Percentiles rank a stretch among this genome's conserved stretches.
Evolutionary conservation across 2,113 vertebrate genomes (phyloP).

Genomic region (Percina caprodes): DNA sequence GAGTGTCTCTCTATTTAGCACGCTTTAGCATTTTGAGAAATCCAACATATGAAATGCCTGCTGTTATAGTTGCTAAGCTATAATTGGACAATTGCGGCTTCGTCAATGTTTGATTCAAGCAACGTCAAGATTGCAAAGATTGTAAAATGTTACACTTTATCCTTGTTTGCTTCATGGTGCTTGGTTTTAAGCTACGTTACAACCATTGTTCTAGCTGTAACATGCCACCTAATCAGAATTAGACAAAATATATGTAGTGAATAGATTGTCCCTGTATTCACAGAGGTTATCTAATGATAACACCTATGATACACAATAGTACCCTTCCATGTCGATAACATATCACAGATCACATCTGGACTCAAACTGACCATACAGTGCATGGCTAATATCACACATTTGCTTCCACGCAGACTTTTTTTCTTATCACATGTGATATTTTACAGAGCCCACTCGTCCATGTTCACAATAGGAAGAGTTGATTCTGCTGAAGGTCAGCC

Average conservation of each 20-base stretch:
- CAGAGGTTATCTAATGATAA: conserved; percentile 30
- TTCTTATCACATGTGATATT: conserved; percentile 86
- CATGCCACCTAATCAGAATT: neutral
- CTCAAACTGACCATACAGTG: conserved; percentile 30
- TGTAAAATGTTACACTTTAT: neutral
- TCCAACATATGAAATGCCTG: neutral
- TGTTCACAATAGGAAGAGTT: conserved; percentile 79
- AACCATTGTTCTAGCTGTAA: neutral
- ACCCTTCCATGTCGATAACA: conserved; percentile 30
- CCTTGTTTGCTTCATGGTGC: neutral
- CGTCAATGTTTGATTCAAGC: neutral
- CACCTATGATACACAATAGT: neutral
- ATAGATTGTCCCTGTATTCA: neutral
- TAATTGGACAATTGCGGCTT: neutral
- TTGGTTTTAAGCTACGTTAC: neutral
- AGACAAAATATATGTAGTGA: neutral
- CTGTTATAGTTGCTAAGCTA: neutral
- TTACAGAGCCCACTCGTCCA: conserved; percentile 73
- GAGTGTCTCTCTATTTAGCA: neutral
- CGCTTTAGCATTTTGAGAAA: neutral
- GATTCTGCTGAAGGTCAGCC: conserved; percentile 86
- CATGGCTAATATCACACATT: conserved; percentile 38
- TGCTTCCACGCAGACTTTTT: conserved; percentile 60
- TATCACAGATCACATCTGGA: conserved; percentile 29
- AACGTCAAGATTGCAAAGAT: neutral